These are phyloP conservation scores for Eospalax fontanierii DNA, from an alignment of 2,797 vertebrate species.

Conservation along the genomic window DNA sequence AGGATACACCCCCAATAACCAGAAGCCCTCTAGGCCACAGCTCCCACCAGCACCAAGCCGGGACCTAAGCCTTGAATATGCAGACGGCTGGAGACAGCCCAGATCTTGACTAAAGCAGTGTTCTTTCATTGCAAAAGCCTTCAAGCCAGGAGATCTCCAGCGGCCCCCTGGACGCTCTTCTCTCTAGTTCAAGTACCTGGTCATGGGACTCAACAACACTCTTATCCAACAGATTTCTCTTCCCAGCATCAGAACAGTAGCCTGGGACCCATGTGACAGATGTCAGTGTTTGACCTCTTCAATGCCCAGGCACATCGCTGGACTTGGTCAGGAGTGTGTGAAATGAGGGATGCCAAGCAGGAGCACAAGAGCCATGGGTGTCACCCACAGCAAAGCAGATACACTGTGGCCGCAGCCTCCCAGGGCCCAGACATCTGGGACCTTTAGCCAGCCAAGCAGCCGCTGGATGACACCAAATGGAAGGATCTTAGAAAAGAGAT, in stretches of 20 bases:
- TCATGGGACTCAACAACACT: neutral
- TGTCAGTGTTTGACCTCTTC: neutral
- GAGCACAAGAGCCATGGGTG: fast-evolving
- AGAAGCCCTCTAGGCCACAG: neutral
- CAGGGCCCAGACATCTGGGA: neutral
- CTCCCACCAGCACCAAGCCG: neutral
- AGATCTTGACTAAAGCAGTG: neutral
- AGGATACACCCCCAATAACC: neutral
- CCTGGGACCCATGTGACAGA: neutral
- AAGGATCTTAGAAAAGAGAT: neutral
- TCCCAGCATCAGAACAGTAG: neutral
- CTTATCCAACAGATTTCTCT: neutral
- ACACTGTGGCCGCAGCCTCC: neutral
- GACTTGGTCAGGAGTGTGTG: neutral
- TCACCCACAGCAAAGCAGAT: neutral
- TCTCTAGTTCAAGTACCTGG: neutral
- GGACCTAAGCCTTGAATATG: neutral
- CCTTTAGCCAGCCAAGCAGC: neutral
- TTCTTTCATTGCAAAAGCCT: neutral
- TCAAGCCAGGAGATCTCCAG: neutral
- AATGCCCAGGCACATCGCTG: neutral
- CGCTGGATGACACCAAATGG: neutral
- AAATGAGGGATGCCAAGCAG: neutral
- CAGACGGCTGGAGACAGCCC: neutral
- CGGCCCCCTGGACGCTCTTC: neutral